Base-by-base conservation (phyloP, 1,140 invertebrate species). In the Lordiphosa collinella region DNA sequence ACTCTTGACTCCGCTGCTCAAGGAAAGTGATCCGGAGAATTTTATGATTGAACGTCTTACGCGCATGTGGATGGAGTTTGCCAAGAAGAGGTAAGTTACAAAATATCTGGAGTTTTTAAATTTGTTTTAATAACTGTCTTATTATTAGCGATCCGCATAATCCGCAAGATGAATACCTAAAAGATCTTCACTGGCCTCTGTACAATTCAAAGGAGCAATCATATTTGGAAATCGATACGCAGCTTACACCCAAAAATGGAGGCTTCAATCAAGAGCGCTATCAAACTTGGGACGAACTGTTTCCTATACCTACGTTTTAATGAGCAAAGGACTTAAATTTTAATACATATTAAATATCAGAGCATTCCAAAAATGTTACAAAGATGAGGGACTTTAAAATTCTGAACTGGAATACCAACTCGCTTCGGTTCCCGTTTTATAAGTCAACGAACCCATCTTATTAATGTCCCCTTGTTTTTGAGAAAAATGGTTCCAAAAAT, bases 261-360 rank as follows among this genome's bases (percentile, higher is more conserved):
- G 90, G 90, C 22, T 56, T 92, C 3, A 90, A 89, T 64, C 69
- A 82, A 8, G 89, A 92, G 11, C 88, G 92, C 44, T 92, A 91
- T 86, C 53, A 72, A 2, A 65, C 90, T 43, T 93, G 92, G 92
- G 90, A 92, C 14, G 87, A 88, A 59, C 52, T 92, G 5, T 92
- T 92, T 58, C 91, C 92, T 0, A 35, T 48, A 3, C 53, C 61
- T 0, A 43, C 10, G 12, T 63, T 47, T 47, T 54, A 29, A 29
- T 29, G 1, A 29, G 25, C 1, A 9, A 44, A 31, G 2, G 13
- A 2, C 31, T 44, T 43, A 9, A 4, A 4, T 29, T 8, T 7
- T 8, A 29, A 29, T 29, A 8, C 7, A 8, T 29, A 29, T 8
- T 29, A 29, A 29, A 8, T 8, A 6, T 29, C 25, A 29, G 25